A percentile compares a stretch with the other conserved stretches of the same genome.
Conservation (phyloP, 2,113 vertebrate species). For the Nothocercus nigrocapillus region DNA sequence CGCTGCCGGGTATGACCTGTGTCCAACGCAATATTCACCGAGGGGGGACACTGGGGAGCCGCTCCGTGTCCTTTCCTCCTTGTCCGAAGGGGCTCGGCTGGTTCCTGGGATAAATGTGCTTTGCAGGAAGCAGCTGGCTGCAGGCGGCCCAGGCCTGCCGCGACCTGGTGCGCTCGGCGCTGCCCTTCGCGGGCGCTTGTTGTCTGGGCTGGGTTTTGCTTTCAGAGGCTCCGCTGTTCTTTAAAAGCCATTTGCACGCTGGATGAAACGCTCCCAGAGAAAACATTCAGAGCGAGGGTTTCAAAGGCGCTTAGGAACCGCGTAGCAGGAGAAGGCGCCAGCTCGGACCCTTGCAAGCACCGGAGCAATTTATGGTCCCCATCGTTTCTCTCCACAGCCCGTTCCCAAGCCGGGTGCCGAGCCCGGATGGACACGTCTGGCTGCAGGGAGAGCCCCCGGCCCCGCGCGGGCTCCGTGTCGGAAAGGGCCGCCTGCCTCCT, state of each 20-base stretch:
- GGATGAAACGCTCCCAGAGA: slow-evolving; percentile 15
- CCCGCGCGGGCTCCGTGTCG: neutral
- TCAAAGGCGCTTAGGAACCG: neutral
- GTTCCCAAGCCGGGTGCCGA: neutral
- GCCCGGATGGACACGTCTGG: no score
- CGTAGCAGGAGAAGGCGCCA: neutral
- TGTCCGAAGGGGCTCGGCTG: neutral
- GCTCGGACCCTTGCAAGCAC: neutral
- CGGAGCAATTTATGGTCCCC: neutral
- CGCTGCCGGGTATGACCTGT: neutral
- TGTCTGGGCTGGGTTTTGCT: neutral
- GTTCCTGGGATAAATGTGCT: neutral
- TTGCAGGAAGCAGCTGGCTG: neutral
- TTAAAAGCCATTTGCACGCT: slow-evolving; percentile 4
- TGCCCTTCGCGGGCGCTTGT: accelerated
- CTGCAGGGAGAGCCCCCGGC: no score
- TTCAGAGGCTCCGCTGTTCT: neutral
- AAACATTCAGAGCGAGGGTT: slow-evolving; percentile 41
- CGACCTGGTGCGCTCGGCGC: neutral
- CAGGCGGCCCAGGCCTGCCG: neutral
- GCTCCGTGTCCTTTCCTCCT: neutral
- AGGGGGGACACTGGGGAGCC: neutral
- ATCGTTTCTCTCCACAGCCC: neutral
- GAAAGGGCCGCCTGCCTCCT: slow-evolving; percentile 37
- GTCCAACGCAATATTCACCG: neutral